A percentile compares a stretch with the other conserved stretches of the same genome.
phyloP scores from a whole-genome alignment of 2,797 vertebrate species.

The Sebastes dallii region DNA sequence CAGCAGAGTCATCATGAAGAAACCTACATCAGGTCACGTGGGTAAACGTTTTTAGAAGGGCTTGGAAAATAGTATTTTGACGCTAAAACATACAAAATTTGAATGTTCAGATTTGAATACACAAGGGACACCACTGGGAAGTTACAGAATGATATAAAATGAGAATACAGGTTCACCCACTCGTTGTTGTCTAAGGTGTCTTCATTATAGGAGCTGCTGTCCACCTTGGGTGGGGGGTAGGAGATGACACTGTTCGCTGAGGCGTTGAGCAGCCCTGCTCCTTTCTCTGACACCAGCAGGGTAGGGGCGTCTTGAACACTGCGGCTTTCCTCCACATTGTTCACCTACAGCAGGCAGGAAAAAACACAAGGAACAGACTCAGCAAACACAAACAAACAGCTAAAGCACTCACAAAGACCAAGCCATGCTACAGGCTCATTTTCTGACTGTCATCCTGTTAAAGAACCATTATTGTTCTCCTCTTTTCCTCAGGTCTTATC shows the following conservation, averaged over 20 bases:
- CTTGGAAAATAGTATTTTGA: no score
- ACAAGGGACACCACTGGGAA: no score
- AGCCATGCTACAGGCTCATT: not conserved
- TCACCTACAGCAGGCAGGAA: slow-evolving; percentile 81
- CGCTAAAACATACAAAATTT: no score
- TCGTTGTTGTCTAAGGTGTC: slow-evolving; percentile 61
- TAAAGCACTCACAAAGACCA: slow-evolving; percentile 9
- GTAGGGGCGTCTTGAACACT: slow-evolving; percentile 86
- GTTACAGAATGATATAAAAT: no score
- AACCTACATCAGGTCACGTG: no score
- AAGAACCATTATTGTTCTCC: not conserved
- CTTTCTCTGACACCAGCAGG: slow-evolving; percentile 89
- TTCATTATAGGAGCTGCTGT: slow-evolving; percentile 65
- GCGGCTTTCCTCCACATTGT: slow-evolving; percentile 85
- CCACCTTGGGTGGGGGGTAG: slow-evolving; percentile 74
- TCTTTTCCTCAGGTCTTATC: not conserved
- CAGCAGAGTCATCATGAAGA: no score
- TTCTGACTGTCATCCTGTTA: slow-evolving; percentile 30
- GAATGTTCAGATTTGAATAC: no score
- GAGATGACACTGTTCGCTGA: slow-evolving; percentile 78
- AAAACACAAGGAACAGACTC: slow-evolving; percentile 47
- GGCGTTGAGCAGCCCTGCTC: slow-evolving; percentile 76
- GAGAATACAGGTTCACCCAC: slow-evolving; percentile 60
- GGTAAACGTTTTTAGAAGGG: no score
- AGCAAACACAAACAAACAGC: slow-evolving; percentile 66